Conservation (phyloP, 2,797 vertebrate species). For the Falco cherrug region DNA sequence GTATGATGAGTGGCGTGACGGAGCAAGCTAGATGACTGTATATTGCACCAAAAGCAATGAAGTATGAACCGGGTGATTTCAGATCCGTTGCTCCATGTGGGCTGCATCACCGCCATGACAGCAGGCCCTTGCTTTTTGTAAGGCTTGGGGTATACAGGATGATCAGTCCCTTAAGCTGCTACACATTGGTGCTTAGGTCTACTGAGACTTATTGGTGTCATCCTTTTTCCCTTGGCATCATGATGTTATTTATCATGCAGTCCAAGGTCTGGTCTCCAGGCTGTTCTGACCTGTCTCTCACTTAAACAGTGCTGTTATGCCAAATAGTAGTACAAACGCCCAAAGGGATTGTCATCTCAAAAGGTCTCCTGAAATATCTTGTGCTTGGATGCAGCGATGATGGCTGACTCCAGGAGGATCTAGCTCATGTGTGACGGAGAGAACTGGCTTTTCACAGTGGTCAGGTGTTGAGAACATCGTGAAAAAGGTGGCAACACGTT, state of each 20-base stretch:
- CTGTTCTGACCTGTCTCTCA: background rate
- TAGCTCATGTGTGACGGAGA: background rate
- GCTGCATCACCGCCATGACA: constrained; percentile 7
- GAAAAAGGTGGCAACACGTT: background rate
- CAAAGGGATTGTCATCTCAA: background rate
- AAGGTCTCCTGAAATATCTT: background rate
- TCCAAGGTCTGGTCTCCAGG: background rate
- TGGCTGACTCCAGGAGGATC: background rate
- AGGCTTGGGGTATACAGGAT: background rate
- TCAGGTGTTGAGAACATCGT: background rate
- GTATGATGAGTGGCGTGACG: constrained; percentile 55
- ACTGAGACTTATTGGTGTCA: background rate
- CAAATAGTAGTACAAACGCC: background rate
- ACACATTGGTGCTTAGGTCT: background rate
- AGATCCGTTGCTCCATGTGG: constrained; percentile 31
- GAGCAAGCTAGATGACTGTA: constrained; percentile 28
- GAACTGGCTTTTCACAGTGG: background rate
- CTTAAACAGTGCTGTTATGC: background rate
- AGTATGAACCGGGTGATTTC: constrained; percentile 53
- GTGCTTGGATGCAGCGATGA: background rate
- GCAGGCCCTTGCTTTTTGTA: background rate
- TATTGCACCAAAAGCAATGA: constrained; percentile 45
- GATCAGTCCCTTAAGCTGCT: background rate
- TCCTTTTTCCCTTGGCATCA: background rate
- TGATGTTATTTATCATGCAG: background rate